Percentiles rank a stretch among this genome's conserved stretches.
phyloP scores from a whole-genome alignment of 2,113 vertebrate species.

The Hassar affinis region DNA sequence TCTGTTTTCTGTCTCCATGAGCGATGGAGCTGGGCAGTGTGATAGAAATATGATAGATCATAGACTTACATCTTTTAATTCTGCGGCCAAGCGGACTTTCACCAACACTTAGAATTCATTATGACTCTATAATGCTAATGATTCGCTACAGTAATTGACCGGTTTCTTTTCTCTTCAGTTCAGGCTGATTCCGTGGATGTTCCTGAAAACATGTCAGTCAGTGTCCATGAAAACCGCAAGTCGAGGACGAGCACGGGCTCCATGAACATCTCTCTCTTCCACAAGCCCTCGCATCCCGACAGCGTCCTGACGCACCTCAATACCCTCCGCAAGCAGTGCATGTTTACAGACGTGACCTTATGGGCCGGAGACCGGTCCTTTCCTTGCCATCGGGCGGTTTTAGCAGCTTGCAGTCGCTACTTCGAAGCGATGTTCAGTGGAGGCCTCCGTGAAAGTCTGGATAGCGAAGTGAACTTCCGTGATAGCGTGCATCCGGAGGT shows the following conservation, averaged over 20 bases:
- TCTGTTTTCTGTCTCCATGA: not conserved
- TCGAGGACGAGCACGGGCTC: slow-evolving; percentile 88
- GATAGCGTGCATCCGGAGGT: slow-evolving; percentile 93
- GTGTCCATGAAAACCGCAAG: slow-evolving; percentile 91
- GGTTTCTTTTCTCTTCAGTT: slow-evolving; percentile 46
- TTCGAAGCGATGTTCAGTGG: slow-evolving; percentile 98
- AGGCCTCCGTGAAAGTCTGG: slow-evolving; percentile 87
- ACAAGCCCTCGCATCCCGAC: slow-evolving; percentile 91
- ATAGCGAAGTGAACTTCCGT: slow-evolving; percentile 87
- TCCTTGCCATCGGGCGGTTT: slow-evolving; percentile 87
- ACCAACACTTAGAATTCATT: no score
- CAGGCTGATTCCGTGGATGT: slow-evolving; percentile 58
- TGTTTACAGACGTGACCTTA: slow-evolving; percentile 92
- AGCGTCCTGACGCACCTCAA: slow-evolving; percentile 89
- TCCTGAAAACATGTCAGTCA: slow-evolving; percentile 84
- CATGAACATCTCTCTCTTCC: slow-evolving; percentile 90
- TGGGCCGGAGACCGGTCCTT: slow-evolving; percentile 89
- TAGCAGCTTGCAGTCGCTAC: slow-evolving; percentile 92
- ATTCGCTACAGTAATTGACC: no score
- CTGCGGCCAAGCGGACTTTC: no score
- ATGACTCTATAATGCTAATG: no score
- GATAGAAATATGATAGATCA: no score
- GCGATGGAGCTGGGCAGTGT: no score
- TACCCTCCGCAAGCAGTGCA: slow-evolving; percentile 85
- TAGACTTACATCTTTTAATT: no score